phyloP scores from a whole-genome alignment of 2,797 vertebrate species.

The Cyprinodon diabolis region DNA sequence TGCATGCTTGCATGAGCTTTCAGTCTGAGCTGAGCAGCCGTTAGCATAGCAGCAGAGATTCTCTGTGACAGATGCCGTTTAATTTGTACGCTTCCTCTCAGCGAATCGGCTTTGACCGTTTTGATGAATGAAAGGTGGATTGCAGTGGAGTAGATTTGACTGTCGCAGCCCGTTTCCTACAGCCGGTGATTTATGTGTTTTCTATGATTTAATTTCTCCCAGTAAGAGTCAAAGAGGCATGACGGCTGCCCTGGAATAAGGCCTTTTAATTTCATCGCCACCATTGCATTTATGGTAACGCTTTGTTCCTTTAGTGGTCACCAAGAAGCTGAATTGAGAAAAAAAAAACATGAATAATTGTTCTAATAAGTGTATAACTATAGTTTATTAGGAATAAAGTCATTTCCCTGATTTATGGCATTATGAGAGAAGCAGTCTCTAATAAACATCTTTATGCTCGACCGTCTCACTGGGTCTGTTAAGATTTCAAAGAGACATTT shows the following conservation, averaged over 20 bases:
- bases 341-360: constrained; percentile 35
- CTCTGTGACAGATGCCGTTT: constrained; percentile 75
- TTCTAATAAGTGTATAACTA: constrained; percentile 41
- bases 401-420: constrained; percentile 39
- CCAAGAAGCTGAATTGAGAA: constrained; percentile 35
- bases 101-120: constrained; percentile 80
- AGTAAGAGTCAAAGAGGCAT: constrained; percentile 75
- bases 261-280: constrained; percentile 78
- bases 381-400: constrained; percentile 58
- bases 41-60: constrained; percentile 71
- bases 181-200: constrained; percentile 86
- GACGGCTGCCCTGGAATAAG: constrained; percentile 72
- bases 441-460: constrained; percentile 12
- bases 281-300: constrained; percentile 73
- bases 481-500: constrained; percentile 44
- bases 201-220: constrained; percentile 84
- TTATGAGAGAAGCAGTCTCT: constrained; percentile 39
- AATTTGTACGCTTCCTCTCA: constrained; percentile 75
- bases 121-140: constrained; percentile 87
- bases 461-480: constrained; percentile 20
- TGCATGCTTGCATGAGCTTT: constrained; percentile 63
- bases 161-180: constrained; percentile 77
- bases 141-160: constrained; percentile 83
- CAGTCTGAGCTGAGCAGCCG: constrained; percentile 40
- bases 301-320: constrained; percentile 38